Evolutionary conservation across 2,888 invertebrate species (phyloP).

Genomic region (Resseliella maxima): DNA sequence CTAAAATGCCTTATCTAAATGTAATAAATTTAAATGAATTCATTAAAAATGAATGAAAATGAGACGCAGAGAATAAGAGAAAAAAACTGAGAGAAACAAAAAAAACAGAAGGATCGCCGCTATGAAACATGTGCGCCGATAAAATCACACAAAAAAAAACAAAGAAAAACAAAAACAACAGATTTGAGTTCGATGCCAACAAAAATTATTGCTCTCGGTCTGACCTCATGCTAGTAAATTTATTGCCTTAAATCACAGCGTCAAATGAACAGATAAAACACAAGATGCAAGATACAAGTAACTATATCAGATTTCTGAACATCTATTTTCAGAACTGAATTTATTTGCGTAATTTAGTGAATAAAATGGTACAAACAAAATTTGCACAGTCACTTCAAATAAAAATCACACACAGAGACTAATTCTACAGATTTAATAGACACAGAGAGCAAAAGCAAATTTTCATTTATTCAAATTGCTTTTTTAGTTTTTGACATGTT

Average conservation of each 20-base stretch:
- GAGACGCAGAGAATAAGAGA: slow-evolving; percentile 8
- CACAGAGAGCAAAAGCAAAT: not conserved
- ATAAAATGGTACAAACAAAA: not conserved
- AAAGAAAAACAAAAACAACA: not conserved
- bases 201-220: slow-evolving; percentile 24
- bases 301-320: slow-evolving; percentile 25
- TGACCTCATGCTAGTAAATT: slow-evolving; percentile 55
- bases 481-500: slow-evolving; percentile 1
- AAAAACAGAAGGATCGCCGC: not conserved
- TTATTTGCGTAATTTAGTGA: slow-evolving; percentile 41
- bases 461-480: not conserved
- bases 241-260: slow-evolving; percentile 44
- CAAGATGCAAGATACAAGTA: not conserved
- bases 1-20: slow-evolving; percentile 44
- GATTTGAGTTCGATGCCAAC: not conserved
- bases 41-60: slow-evolving; percentile 51
- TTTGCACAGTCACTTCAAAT: not conserved
- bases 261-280: not conserved
- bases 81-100: not conserved
- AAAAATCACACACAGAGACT: not conserved
- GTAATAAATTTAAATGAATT: slow-evolving; percentile 54
- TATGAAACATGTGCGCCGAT: slow-evolving; percentile 42
- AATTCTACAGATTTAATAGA: not conserved
- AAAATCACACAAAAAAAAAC: not conserved
- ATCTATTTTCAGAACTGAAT: slow-evolving; percentile 21